Percentiles rank a stretch among this genome's conserved stretches.
These are phyloP conservation scores for Harpalus rufipes DNA, from an alignment of 2,888 invertebrate genomes.

Conservation along the genomic window DNA sequence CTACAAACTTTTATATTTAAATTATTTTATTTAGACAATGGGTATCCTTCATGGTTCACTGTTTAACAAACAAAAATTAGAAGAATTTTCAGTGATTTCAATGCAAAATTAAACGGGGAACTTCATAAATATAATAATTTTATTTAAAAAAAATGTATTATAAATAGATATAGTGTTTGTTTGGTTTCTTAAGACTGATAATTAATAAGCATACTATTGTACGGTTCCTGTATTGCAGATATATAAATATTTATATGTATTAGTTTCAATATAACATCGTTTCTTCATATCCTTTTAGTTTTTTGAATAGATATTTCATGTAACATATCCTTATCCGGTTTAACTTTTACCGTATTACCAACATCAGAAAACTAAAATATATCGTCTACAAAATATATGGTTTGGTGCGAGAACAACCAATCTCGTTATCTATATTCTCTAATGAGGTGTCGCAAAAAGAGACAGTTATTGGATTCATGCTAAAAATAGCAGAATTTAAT, in stretches of 20 bases:
- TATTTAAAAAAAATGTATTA: no score
- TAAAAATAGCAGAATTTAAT: no score
- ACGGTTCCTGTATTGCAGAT: neutral
- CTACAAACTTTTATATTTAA: slow-evolving; percentile 12
- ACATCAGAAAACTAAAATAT: no score
- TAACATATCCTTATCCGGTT: slow-evolving; percentile 14
- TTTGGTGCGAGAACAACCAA: no score
- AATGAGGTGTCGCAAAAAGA: no score
- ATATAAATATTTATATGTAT: slow-evolving; percentile 6
- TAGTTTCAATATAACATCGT: neutral
- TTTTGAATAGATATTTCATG: neutral
- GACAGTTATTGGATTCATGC: no score
- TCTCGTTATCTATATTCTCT: no score
- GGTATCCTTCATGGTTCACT: neutral
- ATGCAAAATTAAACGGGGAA: neutral
- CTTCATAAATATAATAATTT: no score
- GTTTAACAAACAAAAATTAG: slow-evolving; percentile 3
- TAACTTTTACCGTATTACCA: no score
- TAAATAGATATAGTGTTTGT: no score
- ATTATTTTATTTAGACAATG: slow-evolving; percentile 6
- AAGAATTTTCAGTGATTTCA: slow-evolving; percentile 15
- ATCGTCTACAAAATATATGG: no score
- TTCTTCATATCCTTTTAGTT: slow-evolving; percentile 28
- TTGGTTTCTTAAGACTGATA: neutral
- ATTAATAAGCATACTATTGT: neutral